Percentiles rank a stretch among this genome's conserved stretches.
Evolutionary conservation across 2,888 invertebrate genomes (phyloP).

Genomic region (Polyploca ridens): DNA sequence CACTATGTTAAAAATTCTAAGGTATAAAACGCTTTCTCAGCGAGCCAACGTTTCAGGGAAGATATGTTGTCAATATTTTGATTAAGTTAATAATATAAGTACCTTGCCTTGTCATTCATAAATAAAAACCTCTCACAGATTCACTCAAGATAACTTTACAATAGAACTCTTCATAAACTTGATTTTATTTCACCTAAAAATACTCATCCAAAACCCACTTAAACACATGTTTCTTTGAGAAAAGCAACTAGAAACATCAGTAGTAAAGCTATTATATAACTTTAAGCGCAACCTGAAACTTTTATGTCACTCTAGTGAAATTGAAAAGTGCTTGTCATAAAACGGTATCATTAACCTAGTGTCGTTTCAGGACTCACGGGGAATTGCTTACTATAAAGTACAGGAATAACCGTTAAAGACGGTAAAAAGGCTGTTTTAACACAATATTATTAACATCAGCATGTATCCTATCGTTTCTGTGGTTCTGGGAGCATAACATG

Average conservation of each 20-base stretch:
- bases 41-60: no score
- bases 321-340: slow-evolving; percentile 6
- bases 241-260: neutral
- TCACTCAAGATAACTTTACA: no score
- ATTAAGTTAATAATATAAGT: no score
- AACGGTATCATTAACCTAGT: neutral
- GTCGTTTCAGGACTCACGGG: neutral
- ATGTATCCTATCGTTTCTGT: neutral
- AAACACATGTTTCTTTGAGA: neutral
- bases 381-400: neutral
- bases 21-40: no score
- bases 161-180: no score
- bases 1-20: no score
- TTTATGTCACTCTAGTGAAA: neutral
- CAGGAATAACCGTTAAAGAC: neutral
- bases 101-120: no score
- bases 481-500: no score
- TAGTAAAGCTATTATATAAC: slow-evolving; percentile 1
- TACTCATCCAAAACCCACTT: neutral
- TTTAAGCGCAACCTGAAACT: neutral
- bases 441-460: neutral
- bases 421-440: neutral
- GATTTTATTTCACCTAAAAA: neutral
- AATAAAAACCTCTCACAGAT: no score
- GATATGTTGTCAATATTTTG: no score